Conservation (phyloP, 2,113 vertebrate genomes). For the Alexandromys fortis region DNA sequence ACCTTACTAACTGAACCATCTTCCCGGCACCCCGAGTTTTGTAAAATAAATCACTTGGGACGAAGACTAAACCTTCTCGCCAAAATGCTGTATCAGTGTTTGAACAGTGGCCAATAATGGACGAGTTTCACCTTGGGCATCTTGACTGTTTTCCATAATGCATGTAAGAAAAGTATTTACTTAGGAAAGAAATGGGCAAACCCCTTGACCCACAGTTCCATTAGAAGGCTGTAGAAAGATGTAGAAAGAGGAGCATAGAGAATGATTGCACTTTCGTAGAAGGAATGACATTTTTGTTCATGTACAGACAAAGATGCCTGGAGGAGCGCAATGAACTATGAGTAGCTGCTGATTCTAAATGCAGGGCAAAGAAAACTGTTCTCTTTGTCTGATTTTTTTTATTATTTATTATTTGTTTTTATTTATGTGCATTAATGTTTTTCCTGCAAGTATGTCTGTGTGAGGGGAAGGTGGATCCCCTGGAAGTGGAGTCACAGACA, state of each 20-base stretch:
- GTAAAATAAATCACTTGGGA: background rate
- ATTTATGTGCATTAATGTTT: background rate
- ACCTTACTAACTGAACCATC: background rate
- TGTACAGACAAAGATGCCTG: background rate
- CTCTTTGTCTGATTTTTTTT: background rate
- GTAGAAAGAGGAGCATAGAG: background rate
- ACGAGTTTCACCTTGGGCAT: background rate
- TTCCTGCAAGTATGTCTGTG: background rate
- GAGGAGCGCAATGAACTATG: background rate
- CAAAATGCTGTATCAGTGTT: background rate
- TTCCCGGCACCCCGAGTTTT: background rate
- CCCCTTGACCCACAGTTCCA: background rate
- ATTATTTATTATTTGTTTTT: background rate
- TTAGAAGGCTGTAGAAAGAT: background rate
- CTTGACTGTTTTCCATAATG: conserved; percentile 1
- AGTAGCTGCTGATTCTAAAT: conserved; percentile 37
- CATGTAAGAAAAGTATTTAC: background rate
- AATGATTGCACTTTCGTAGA: background rate
- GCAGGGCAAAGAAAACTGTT: background rate
- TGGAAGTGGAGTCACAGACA: background rate
- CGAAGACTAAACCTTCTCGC: background rate
- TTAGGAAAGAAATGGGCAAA: background rate
- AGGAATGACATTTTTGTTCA: conserved; percentile 29
- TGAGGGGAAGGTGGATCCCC: background rate
- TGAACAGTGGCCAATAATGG: background rate